phyloP scores from a whole-genome alignment of 2,113 vertebrate genomes.

The Axis porcinus region DNA sequence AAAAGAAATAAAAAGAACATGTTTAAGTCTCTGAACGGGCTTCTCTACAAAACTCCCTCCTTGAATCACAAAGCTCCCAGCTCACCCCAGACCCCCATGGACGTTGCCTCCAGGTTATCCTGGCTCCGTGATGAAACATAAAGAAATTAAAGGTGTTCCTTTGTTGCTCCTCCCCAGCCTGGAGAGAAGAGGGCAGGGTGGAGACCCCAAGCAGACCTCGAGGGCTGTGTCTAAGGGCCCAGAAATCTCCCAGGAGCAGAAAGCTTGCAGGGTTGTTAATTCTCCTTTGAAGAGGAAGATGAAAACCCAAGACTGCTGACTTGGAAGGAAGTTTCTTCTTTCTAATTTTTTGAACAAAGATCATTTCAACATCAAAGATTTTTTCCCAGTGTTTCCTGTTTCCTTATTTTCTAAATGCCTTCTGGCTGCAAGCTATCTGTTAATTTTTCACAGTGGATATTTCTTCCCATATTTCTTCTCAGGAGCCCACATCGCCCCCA shows the following conservation, averaged over 20 bases:
- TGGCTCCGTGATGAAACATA: background rate
- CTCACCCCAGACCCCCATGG: fast-evolving
- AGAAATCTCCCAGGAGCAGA: background rate
- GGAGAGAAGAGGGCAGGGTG: too few species aligned
- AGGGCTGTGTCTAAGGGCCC: background rate
- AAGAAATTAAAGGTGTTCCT: background rate
- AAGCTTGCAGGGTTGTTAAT: background rate
- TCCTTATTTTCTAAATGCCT: background rate
- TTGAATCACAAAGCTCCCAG: background rate
- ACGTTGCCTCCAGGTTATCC: fast-evolving
- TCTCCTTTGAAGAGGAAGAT: constrained; percentile 42
- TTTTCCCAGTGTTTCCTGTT: background rate
- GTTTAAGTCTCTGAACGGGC: background rate
- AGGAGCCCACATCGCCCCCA: background rate
- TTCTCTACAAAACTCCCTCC: background rate
- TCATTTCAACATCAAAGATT: background rate
- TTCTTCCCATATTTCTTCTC: background rate
- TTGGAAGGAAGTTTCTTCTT: background rate
- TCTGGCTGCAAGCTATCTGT: background rate
- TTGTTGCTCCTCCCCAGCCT: background rate
- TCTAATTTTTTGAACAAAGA: background rate
- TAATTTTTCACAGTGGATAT: background rate
- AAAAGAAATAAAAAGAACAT: background rate
- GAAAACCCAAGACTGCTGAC: background rate
- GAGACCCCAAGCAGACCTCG: background rate